Conservation (phyloP, 2,888 invertebrate genomes). For the Aphidoletes aphidimyza region DNA sequence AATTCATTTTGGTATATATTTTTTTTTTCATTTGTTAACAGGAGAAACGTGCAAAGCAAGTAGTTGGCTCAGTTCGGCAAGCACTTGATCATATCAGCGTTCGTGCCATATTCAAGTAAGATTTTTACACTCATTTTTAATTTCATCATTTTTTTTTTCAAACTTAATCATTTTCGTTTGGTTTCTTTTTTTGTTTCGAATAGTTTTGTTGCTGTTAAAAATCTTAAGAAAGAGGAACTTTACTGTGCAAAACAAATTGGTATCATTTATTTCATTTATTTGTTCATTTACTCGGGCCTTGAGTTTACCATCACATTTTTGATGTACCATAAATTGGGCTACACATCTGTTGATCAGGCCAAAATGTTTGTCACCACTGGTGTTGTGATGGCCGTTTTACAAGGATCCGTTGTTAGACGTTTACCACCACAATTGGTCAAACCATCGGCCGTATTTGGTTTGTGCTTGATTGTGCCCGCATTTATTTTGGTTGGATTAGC, state of each 20-base stretch:
- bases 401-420: constrained; percentile 88
- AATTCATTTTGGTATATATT: constrained; percentile 23
- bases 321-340: constrained; percentile 90
- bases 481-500: constrained; percentile 87
- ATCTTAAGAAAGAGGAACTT: constrained; percentile 72
- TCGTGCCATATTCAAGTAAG: constrained; percentile 69
- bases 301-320: constrained; percentile 98
- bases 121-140: constrained; percentile 60
- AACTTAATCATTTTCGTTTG: constrained; percentile 61
- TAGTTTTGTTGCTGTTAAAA: constrained; percentile 76
- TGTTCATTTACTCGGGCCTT: constrained; percentile 94
- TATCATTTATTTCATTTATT: constrained; percentile 85
- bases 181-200: no score
- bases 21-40: constrained; percentile 64
- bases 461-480: constrained; percentile 86
- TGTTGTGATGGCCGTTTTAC: constrained; percentile 88
- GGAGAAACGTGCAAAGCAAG: constrained; percentile 76
- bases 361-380: constrained; percentile 97
- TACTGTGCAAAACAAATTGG: constrained; percentile 76
- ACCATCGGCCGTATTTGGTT: constrained; percentile 77
- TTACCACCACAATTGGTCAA: constrained; percentile 79
- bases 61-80: constrained; percentile 75
- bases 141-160: background rate
- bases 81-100: constrained; percentile 75
- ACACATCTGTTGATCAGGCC: constrained; percentile 95